phyloP scores from a whole-genome alignment of 2,797 vertebrate species.

The Scolopax bukidnonensis region DNA sequence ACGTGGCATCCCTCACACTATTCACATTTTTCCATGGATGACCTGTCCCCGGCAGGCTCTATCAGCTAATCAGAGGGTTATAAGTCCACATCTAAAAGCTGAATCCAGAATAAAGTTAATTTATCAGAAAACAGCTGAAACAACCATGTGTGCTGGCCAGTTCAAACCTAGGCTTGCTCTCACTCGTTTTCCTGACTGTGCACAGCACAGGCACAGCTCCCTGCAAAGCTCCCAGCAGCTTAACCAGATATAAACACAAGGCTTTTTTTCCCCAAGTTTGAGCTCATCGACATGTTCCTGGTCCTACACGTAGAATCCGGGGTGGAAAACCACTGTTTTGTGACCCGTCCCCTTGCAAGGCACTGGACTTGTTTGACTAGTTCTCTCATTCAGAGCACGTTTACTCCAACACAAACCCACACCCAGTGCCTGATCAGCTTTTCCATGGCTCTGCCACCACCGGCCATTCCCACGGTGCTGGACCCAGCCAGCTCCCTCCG shows the following conservation, averaged over 20 bases:
- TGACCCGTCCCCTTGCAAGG: neutral
- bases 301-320: no score
- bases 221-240: neutral
- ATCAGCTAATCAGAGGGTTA: neutral
- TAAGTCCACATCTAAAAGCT: neutral
- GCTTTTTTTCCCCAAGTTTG: accelerated
- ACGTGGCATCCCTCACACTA: neutral
- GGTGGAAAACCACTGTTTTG: neutral
- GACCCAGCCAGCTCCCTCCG: neutral
- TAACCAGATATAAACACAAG: neutral
- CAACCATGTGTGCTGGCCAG: accelerated
- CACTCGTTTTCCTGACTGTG: neutral
- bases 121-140: neutral
- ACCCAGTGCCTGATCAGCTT: neutral
- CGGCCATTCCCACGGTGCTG: neutral
- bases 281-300: accelerated
- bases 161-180: neutral
- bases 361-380: neutral
- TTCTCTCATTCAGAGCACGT: neutral
- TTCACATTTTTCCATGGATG: neutral
- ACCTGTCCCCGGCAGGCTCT: neutral
- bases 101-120: neutral
- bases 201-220: neutral
- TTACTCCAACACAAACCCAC: neutral
- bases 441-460: neutral